Evolutionary conservation across 2,797 vertebrate genomes (phyloP).

Genomic region (Muraenolepis orangiensis): DNA sequence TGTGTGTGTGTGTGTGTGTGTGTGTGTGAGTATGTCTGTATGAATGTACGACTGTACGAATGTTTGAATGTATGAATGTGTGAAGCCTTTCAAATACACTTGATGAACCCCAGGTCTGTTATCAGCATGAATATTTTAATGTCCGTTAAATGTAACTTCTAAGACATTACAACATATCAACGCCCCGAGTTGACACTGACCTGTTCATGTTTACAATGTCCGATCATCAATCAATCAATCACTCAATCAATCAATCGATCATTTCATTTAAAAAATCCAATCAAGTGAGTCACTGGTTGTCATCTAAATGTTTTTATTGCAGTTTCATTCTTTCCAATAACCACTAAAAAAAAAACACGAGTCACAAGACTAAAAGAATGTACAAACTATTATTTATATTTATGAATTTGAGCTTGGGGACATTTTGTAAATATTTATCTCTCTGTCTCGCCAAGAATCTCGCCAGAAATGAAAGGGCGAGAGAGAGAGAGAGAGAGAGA

Average conservation of each 20-base stretch:
- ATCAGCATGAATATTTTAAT: too few species aligned
- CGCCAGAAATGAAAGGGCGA: constrained; percentile 16
- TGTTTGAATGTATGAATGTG: neutral
- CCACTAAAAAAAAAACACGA: constrained; percentile 54
- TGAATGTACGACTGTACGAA: neutral
- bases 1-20: neutral
- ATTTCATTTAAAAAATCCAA: too few species aligned
- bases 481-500: constrained; percentile 29
- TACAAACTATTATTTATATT: constrained; percentile 70
- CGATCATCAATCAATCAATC: neutral
- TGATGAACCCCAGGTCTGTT: neutral
- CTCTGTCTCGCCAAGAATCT: constrained; percentile 41
- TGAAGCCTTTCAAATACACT: neutral
- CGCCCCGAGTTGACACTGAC: neutral
- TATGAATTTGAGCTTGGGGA: constrained; percentile 59
- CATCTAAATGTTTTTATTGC: neutral
- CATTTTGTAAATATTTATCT: constrained; percentile 64
- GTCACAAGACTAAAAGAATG: constrained; percentile 66
- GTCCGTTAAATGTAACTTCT: neutral
- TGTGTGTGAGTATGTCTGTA: neutral
- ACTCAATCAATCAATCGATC: too few species aligned
- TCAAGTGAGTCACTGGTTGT: too few species aligned
- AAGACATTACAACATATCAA: neutral
- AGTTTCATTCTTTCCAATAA: constrained; percentile 42
- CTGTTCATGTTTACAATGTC: neutral